A percentile compares a stretch with the other conserved stretches of the same genome.
These are phyloP conservation scores for Trididemnum miniatum DNA, from an alignment of 23 tunicate species.

Conservation along the genomic window DNA sequence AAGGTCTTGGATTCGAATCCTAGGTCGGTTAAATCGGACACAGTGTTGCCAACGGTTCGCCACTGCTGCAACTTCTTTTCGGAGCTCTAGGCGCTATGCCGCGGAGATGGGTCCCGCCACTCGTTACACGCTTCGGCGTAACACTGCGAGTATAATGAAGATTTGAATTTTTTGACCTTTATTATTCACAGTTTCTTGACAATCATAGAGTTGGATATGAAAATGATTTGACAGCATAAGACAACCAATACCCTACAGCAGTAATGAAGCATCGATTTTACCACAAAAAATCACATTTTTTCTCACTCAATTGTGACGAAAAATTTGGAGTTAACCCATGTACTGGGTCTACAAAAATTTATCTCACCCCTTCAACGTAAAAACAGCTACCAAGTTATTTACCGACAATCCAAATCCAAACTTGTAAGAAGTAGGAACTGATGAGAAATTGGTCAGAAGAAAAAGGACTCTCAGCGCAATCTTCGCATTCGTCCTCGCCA, in stretches of 20 bases:
- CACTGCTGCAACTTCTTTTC: not conserved
- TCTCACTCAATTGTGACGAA: no score
- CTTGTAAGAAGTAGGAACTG: constrained; percentile 46
- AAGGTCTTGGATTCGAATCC: not conserved
- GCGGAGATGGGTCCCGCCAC: not conserved
- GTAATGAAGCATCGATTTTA: no score
- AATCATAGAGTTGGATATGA: no score
- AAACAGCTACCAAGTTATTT: no score
- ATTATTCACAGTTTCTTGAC: no score
- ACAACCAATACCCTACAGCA: no score
- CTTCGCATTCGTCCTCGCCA: constrained; percentile 81
- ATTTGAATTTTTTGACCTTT: not conserved
- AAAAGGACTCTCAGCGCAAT: constrained; percentile 56
- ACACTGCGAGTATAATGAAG: not conserved
- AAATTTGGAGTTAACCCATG: no score
- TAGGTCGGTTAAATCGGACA: not conserved
- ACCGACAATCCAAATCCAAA: constrained; percentile 73
- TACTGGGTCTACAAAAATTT: no score
- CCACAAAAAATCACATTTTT: no score
- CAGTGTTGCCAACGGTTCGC: not conserved
- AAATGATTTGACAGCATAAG: no score
- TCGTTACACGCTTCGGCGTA: not conserved
- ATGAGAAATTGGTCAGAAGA: constrained; percentile 64
- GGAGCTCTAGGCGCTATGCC: not conserved
- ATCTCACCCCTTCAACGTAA: no score